Base-by-base conservation (phyloP, 2,113 vertebrate genomes). In the Choloepus hoffmanni region DNA sequence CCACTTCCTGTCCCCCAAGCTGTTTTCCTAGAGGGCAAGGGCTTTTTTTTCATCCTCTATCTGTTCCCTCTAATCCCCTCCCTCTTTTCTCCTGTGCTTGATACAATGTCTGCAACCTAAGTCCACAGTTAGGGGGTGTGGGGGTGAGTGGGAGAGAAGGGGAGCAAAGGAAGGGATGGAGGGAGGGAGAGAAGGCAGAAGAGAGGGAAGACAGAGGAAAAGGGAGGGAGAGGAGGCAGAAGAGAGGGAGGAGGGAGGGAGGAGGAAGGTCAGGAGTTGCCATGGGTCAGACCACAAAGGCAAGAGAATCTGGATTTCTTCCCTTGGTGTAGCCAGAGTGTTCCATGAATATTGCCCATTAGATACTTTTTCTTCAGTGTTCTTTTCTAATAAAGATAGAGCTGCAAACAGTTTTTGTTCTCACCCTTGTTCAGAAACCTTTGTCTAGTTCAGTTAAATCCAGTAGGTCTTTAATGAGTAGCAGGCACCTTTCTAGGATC, bases 301-400 rank as follows among this genome's bases (percentile, higher is more conserved):
- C 14, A n/a, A 28, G 7, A 36, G 55, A 63, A 73, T 50, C 63
- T 63, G 48, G 2, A 40, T 77, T 62, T 89, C 33, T 85, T 87
- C 23, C 36, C 9, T 88, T 65, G 48, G 19, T 30, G 1, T 12
- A 74, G 16, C 58, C 63, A 4, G 28, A 74, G 58, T 84, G 13
- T 8, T 90, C 23, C 28, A n/a, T 53, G 40, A 81, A 40, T 62
- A 24, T 14, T 82, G 26, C 5, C 79, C 24, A 30, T 53, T 43
- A 72, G 45, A 81, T 7, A 21, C 36, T 36, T 76, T 94, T 92
- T 1, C 30, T 68, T 65, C 21, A 48, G 6, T 77, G 33, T 91
- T 67, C 40, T 13, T 82, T 90, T 84, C 58, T 92, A 83, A 48
- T 24, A 67, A 50, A 94, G 55, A 73, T 60, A 92, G 48, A 87